phyloP scores from a whole-genome alignment of 1,140 invertebrate genomes.

The Bombus superbus region DNA sequence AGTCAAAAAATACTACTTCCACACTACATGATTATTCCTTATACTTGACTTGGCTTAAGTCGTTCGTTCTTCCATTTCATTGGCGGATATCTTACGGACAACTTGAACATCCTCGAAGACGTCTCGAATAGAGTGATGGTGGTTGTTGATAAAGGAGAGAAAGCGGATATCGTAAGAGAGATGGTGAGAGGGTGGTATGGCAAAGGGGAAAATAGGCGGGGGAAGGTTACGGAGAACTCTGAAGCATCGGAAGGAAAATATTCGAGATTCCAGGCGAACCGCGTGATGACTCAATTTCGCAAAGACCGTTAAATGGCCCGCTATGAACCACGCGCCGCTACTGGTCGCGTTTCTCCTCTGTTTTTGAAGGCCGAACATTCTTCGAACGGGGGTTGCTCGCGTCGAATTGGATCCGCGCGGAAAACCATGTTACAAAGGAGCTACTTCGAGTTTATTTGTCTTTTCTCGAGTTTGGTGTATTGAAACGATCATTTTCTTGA shows the following conservation, averaged over 20 bases:
- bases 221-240: conserved; percentile 59
- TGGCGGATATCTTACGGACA: background rate
- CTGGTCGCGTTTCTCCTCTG: conserved; percentile 73
- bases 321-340: conserved; percentile 74
- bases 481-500: conserved; percentile 1
- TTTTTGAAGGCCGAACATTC: conserved; percentile 82
- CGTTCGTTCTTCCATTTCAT: no score
- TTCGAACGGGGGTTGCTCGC: conserved; percentile 68
- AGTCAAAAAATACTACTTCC: no score
- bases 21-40: no score
- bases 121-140: background rate
- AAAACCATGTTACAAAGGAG: conserved; percentile 51
- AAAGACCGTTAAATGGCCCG: conserved; percentile 81
- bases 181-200: conserved; percentile 21
- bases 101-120: background rate
- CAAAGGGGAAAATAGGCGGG: conserved; percentile 45
- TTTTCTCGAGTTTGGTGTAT: background rate
- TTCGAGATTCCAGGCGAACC: conserved; percentile 82
- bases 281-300: conserved; percentile 83
- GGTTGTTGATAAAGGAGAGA: background rate
- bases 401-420: conserved; percentile 46
- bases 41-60: no score
- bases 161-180: conserved; percentile 37
- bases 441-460: conserved; percentile 44
- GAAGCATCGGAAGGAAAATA: conserved; percentile 80